Base-by-base conservation (phyloP, 2,888 invertebrate species). In the Andrena haemorrhoa region DNA sequence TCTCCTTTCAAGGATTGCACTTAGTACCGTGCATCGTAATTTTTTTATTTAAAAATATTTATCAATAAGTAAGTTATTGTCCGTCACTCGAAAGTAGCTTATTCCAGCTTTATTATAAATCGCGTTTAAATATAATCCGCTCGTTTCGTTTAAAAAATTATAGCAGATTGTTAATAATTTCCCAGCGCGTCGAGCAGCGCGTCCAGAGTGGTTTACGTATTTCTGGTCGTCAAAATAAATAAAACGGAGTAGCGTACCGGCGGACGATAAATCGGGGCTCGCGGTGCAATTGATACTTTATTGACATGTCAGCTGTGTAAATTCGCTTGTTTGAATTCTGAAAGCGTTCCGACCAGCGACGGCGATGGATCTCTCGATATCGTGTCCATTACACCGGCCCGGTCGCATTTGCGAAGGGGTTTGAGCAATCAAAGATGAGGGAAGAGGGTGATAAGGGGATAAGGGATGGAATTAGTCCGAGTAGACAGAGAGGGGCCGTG, bases 381-480 rank as follows among this genome's bases (percentile, higher is more conserved):
- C 35, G 31, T 26, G 47, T 33, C 31, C 16, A 47, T 66, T 74
- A 75, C 20, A 10, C 7, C 41, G 41, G 4, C 16, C 20, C 16
- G 51, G 26, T 41, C 60, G 35, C 6, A 47, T 58, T 68, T 33
- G 23, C 33, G 4, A 5, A 6, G 31, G 7, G 41, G 41, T 41
- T 41, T 41, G 41, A 41, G 53, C 63, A 74, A 81, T 83, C 82
- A 73, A 65, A 83, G 49, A 61, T 47, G 72, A 78, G 16, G 71
- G 10, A 73, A 79, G 71, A 70, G 58, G 31, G 71, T 58, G 83
- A 82, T 70, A 84, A 85, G 69, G 78, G 66, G 79, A 79, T 81
- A 79, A 85, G 73, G 70, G 83, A 84, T 49, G 58, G 75, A 89
- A 82, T 82, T 78, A 84, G 69, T 69, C 73, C 26, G 76, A 79